Evolutionary conservation across 2,113 vertebrate genomes (phyloP), one percentile per base, ranked within the genome.

Genomic region (Rissa tridactyla): DNA sequence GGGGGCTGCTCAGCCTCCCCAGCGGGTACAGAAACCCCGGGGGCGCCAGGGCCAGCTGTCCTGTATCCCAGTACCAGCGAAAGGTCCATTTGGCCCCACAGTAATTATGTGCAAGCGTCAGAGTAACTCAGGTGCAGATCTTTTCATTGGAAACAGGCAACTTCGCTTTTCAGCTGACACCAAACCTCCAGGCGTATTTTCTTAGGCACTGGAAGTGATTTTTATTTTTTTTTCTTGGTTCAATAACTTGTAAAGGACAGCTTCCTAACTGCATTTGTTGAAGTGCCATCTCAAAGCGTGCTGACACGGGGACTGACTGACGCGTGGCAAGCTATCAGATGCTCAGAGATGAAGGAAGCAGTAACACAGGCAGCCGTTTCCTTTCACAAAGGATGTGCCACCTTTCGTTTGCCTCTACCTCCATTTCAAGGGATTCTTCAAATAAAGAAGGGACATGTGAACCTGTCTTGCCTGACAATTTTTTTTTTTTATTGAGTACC

Each of bases 321-420:
- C 22, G 10, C 16, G 19, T 25, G 66, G 95, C 92, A 85, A 94
- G 92, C 80, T 94, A 94, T 96, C 95, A 95, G 97, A 87, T 95
- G 87, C 92, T 95, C 22, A n/a, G 92, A 95, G 95, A 97, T 97
- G 91, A 96, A 94, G 95, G 94, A 38, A 80, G 92, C 95, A 15
- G 84, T 86, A 94, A 76, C 94, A 61, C 69, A 85, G 94, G 92
- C 97, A 91, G 94, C 79, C 6, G 18, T 76, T 94, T 12, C 82
- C 92, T 91, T 87, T 83, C 87, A 97, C 92, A 96, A 94, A 96
- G 96, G 88, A 96, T 88, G 70, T 95, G 94, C 93, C 91, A 94
- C 92, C 89, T 96, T 93, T 58, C 72, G 10, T 97, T 96, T 95
- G 92, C 94, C 81, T 94, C 91, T 77, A 29, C 96, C 58, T 89